phyloP scores from a whole-genome alignment of 2,888 invertebrate species.

The Dermolepida albohirtum region DNA sequence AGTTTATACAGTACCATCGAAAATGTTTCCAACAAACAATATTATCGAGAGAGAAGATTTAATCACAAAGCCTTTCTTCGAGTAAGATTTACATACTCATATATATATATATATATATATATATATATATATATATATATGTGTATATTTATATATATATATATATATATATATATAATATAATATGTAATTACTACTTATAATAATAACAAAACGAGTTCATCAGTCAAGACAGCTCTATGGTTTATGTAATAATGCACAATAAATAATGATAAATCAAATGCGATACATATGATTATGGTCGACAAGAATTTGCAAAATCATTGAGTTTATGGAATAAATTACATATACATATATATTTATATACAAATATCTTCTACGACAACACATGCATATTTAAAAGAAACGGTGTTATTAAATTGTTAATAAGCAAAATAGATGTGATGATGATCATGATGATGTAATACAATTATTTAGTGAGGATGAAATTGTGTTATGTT shows the following conservation, averaged over 20 bases:
- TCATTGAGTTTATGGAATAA: constrained; percentile 46
- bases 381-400: neutral
- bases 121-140: constrained; percentile 34
- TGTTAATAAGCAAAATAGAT: constrained; percentile 3
- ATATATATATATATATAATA: constrained; percentile 38
- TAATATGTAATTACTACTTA: no score
- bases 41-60: no score
- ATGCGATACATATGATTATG: constrained; percentile 26
- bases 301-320: constrained; percentile 40
- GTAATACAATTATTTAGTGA: neutral
- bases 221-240: constrained; percentile 49
- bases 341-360: constrained; percentile 31
- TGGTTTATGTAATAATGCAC: constrained; percentile 46
- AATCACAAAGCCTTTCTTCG: constrained; percentile 33
- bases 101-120: neutral
- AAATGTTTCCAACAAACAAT: neutral
- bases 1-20: constrained; percentile 11
- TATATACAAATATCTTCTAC: constrained; percentile 7
- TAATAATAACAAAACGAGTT: constrained; percentile 7
- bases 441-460: constrained; percentile 2
- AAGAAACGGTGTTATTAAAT: constrained; percentile 1
- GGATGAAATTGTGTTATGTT: constrained; percentile 6
- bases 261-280: constrained; percentile 50
- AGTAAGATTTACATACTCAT: neutral
- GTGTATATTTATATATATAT: neutral